Evolutionary conservation across 2,797 vertebrate genomes (phyloP).

Genomic region (Ciconia nigra): DNA sequence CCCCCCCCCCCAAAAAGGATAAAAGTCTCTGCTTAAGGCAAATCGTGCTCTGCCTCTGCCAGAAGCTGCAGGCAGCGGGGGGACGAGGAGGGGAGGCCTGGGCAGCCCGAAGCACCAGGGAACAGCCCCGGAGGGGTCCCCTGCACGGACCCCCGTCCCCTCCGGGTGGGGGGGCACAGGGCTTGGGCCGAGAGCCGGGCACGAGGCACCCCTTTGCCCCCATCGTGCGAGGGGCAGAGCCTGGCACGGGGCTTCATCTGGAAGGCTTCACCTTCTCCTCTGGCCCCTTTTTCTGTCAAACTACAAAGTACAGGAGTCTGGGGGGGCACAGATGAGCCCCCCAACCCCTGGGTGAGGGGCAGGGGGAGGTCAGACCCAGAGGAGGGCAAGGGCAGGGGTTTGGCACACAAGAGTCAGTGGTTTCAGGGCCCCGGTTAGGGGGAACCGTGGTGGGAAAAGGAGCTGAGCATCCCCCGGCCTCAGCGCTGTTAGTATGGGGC

Average conservation of each 20-base stretch:
- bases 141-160: rapidly evolving
- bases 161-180: background rate
- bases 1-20: background rate
- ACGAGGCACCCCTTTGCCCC: background rate
- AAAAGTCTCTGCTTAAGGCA: slow-evolving; percentile 10
- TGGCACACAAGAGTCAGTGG: background rate
- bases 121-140: background rate
- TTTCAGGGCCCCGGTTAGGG: background rate
- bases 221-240: background rate
- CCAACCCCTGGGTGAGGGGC: rapidly evolving
- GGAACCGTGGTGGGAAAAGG: background rate
- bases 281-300: background rate
- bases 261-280: background rate
- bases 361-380: background rate
- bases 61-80: background rate
- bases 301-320: background rate
- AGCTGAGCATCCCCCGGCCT: background rate
- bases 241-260: background rate
- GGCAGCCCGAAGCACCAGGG: background rate
- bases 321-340: background rate
- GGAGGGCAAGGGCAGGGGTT: background rate
- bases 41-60: background rate
- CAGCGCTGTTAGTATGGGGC: background rate
- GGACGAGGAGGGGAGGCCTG: background rate
- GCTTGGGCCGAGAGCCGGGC: background rate